Conservation (phyloP, 2,888 invertebrate species). For the Aleiodes testaceus region DNA sequence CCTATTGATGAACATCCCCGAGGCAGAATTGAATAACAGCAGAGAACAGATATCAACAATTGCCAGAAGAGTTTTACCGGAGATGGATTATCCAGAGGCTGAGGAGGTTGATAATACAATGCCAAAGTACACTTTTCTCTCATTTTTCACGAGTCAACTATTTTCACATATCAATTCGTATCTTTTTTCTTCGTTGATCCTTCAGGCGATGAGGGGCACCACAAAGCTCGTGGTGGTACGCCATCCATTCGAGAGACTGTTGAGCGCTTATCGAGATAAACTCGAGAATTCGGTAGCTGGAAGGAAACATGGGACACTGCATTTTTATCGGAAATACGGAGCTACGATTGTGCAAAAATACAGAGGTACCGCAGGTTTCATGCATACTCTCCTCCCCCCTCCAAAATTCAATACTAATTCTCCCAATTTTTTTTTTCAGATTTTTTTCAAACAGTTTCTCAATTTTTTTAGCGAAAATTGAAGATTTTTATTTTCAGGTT, state of each 20-base stretch:
- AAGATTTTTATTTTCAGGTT: too few species aligned
- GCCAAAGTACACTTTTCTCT: conserved; percentile 3
- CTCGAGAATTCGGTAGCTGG: conserved; percentile 72
- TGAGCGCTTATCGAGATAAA: conserved; percentile 78
- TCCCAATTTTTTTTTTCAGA: too few species aligned
- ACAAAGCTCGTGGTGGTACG: conserved; percentile 76
- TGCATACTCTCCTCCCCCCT: too few species aligned
- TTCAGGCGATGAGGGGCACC: conserved; percentile 70
- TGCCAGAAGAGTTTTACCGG: conserved; percentile 64
- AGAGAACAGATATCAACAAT: conserved; percentile 65
- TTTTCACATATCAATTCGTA: conserved; percentile 13
- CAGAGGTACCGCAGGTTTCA: conserved; percentile 60
- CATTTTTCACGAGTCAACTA: neutral
- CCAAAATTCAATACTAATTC: neutral
- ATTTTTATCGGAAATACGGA: conserved; percentile 75
- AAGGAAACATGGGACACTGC: conserved; percentile 73
- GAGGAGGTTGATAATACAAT: conserved; percentile 59
- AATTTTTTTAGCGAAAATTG: too few species aligned
- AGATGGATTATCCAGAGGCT: conserved; percentile 70
- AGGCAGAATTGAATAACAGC: conserved; percentile 64
- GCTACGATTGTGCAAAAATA: conserved; percentile 73
- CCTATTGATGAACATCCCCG: conserved; percentile 69
- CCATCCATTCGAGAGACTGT: conserved; percentile 77
- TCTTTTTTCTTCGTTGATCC: conserved; percentile 5
- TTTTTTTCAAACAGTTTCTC: too few species aligned